phyloP scores from a whole-genome alignment of 2,113 vertebrate genomes.

The Pterocles orientalis region DNA sequence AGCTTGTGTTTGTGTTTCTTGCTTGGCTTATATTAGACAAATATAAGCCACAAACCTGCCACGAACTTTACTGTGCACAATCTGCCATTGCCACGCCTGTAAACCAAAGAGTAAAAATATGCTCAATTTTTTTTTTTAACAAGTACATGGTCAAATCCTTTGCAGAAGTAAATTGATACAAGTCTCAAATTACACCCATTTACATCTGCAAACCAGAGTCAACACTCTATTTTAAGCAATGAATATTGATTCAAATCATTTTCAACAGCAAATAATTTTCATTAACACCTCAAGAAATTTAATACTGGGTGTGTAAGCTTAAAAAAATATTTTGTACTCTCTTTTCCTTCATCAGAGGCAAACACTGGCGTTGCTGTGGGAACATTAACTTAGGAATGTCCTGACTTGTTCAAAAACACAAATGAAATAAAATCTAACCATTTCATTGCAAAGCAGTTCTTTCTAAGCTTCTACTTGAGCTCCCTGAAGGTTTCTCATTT shows the following conservation, averaged over 20 bases:
- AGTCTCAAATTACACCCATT: background rate
- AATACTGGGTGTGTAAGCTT: background rate
- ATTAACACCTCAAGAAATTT: background rate
- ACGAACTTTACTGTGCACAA: background rate
- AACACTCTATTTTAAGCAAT: background rate
- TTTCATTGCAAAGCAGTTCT: background rate
- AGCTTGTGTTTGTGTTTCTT: background rate
- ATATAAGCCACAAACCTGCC: too few species aligned
- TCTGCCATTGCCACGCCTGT: background rate
- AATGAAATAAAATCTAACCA: background rate
- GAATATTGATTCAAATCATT: background rate
- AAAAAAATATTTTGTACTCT: background rate
- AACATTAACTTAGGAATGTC: background rate
- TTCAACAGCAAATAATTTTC: background rate
- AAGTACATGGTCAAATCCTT: background rate
- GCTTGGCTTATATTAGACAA: slow-evolving; percentile 13
- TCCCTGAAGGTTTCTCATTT: background rate
- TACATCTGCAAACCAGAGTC: background rate
- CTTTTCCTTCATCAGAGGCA: background rate
- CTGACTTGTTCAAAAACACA: background rate
- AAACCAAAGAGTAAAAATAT: slow-evolving; percentile 42
- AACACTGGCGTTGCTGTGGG: background rate
- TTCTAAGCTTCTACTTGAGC: background rate
- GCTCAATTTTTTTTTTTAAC: background rate
- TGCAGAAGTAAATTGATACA: background rate